Conservation (phyloP, 92 coral and sea anemone species). For the Virgularia gustaviana region DNA sequence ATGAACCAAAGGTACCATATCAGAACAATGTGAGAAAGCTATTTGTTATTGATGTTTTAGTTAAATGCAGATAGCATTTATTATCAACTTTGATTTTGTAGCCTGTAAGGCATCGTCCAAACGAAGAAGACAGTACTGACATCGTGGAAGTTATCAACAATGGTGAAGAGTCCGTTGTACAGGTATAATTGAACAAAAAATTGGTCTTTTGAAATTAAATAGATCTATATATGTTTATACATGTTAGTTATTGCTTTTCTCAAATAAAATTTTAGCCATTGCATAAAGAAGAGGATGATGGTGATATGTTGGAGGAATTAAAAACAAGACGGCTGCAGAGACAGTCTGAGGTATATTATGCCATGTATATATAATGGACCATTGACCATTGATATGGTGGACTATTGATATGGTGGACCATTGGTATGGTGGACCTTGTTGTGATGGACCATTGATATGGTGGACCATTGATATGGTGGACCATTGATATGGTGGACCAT, state of each 20-base stretch:
- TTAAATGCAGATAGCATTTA: not conserved
- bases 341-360: slow-evolving; percentile 74
- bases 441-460: too few relatives aligned
- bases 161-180: too few relatives aligned
- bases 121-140: slow-evolving; percentile 47
- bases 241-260: not conserved
- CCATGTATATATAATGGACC: too few relatives aligned
- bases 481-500: too few relatives aligned
- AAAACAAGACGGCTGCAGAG: slow-evolving; percentile 69
- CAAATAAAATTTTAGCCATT: slow-evolving; percentile 32
- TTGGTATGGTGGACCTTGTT: too few relatives aligned
- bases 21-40: too few relatives aligned
- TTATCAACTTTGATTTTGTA: slow-evolving; percentile 17
- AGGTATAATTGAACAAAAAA: not conserved
- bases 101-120: slow-evolving; percentile 29
- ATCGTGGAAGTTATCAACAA: slow-evolving; percentile 60
- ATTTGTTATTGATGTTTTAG: not conserved
- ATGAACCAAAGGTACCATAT: slow-evolving; percentile 27
- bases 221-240: not conserved
- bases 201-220: not conserved
- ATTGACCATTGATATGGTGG: too few relatives aligned
- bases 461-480: too few relatives aligned
- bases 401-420: too few relatives aligned
- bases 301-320: slow-evolving; percentile 63
- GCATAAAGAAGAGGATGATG: slow-evolving; percentile 57